Percentiles rank a stretch among this genome's conserved stretches.
Conservation (phyloP, 1,140 invertebrate genomes). For the Galleria mellonella region DNA sequence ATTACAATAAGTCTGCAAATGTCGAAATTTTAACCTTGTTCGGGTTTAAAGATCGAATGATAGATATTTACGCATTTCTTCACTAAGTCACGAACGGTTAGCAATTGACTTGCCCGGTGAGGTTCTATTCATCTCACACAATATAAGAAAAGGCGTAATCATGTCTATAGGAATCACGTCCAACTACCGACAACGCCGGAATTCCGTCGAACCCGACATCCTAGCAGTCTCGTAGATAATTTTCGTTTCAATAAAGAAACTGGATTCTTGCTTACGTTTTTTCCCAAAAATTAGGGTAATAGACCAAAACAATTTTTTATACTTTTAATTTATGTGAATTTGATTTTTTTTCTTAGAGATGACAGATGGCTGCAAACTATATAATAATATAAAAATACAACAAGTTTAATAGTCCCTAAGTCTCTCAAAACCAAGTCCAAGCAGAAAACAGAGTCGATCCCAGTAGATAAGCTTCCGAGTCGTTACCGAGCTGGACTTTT, state of each 20-base stretch:
- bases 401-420: constrained; percentile 8
- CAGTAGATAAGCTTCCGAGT: constrained; percentile 33
- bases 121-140: constrained; percentile 43
- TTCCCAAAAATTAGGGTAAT: constrained; percentile 25
- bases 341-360: not conserved
- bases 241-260: constrained; percentile 49
- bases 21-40: no score
- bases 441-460: constrained; percentile 19
- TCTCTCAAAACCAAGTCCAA: not conserved
- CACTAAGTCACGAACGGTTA: constrained; percentile 25
- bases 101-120: constrained; percentile 39
- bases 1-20: no score
- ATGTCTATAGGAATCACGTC: constrained; percentile 55
- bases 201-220: constrained; percentile 45
- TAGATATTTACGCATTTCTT: not conserved
- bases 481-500: constrained; percentile 42
- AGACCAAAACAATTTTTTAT: constrained; percentile 22
- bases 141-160: constrained; percentile 62
- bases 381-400: constrained; percentile 7
- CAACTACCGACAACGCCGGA: constrained; percentile 54
- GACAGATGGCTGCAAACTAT: no score
- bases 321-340: not conserved
- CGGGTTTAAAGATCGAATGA: not conserved
- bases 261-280: constrained; percentile 25
- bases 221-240: constrained; percentile 39